Conservation (phyloP, 2,888 invertebrate genomes). For the Drosophila anomelani region DNA sequence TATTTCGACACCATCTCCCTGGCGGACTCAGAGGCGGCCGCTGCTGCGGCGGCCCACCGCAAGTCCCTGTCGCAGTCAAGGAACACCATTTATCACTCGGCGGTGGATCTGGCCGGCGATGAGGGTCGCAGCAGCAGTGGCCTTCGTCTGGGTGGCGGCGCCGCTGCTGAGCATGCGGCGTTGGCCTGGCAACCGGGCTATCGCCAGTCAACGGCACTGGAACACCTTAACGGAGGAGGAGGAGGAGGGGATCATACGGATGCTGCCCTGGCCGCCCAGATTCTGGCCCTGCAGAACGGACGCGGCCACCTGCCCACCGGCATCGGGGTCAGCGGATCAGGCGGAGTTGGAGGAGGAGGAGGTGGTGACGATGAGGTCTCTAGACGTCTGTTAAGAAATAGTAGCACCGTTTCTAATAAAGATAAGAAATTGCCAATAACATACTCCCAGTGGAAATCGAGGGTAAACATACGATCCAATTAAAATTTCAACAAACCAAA, state of each 20-base stretch:
- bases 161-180: constrained; percentile 54
- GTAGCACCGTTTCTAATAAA: constrained; percentile 84
- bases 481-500: constrained; percentile 21
- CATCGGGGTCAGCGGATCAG: constrained; percentile 55
- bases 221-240: constrained; percentile 71
- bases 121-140: constrained; percentile 79
- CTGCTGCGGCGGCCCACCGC: constrained; percentile 83
- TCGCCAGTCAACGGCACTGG: constrained; percentile 83
- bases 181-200: constrained; percentile 73
- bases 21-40: constrained; percentile 84
- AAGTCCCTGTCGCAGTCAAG: constrained; percentile 86
- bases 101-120: constrained; percentile 85
- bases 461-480: constrained; percentile 84
- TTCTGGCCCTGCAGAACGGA: constrained; percentile 78
- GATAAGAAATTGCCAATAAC: constrained; percentile 86
- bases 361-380: constrained; percentile 85
- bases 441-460: constrained; percentile 87
- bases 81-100: constrained; percentile 87
- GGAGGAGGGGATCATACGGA: constrained; percentile 66
- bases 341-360: constrained; percentile 20
- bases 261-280: constrained; percentile 76
- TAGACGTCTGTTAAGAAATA: constrained; percentile 85
- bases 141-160: constrained; percentile 61
- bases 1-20: constrained; percentile 84
- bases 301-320: constrained; percentile 66